Base-by-base conservation (phyloP, 2,888 invertebrate genomes). In the Therioaphis trifolii region DNA sequence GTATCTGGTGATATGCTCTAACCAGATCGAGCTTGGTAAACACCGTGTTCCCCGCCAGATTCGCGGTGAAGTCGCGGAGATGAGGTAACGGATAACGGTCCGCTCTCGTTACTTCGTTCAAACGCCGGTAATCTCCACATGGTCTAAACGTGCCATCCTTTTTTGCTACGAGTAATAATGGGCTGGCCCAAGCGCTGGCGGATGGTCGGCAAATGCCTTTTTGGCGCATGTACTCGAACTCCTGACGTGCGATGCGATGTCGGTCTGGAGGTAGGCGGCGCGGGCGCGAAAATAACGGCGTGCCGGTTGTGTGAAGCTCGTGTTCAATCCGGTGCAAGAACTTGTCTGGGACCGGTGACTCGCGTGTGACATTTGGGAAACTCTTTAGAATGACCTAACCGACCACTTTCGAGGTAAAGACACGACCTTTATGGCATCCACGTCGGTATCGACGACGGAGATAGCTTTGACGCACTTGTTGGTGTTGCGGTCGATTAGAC, bases 71-170 rank as follows among this genome's bases (percentile, higher is more conserved):
- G 76, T 88, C 88, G 7, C 87, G 87, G 0, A 89, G 86, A 40
- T 88, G 87, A 0, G 87, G 86, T 1, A 88, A 85, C 0, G 88
- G 88, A 82, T 88, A 88, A 4, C 87, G 71, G 85, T 89, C 88
- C 0, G 88, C 87, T 0, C 87, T 78, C 0, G 88, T 89, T 0
- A 78, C 77, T 0, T 85, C 80, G 84, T 89, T 90, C 0, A 89
- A 85, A 0, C 43, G 24, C 0, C 89, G 84, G 84, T 89, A 90
- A 85, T 87, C 88, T 5, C 89, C 89, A 80, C 89, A 88, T 0
- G 88, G 87, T 29, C 88, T 76, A 87, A 87, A 89, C 15, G 74
- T 75, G 14, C 86, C 86, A 18, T 85, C 71, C 66, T 85, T 84
- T 77, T 88, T 88, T 14, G 86, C 86, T 4, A 87, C 87, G 66